phyloP scores from a whole-genome alignment of 2,888 invertebrate species.

The Epistrophe eligans region DNA sequence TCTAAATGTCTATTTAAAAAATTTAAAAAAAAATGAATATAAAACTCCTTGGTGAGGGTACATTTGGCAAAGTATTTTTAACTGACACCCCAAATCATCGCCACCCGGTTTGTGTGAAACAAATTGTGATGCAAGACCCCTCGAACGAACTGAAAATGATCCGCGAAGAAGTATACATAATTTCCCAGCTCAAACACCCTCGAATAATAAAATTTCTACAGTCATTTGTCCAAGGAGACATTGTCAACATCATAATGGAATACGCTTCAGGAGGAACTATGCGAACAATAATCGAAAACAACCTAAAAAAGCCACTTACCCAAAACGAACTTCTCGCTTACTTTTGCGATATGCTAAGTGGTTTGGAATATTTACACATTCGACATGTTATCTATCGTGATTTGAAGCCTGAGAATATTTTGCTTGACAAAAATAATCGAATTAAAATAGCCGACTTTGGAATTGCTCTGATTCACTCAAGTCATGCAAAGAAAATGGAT shows the following conservation, averaged over 20 bases:
- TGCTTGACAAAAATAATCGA: slow-evolving; percentile 87
- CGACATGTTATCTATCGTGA: slow-evolving; percentile 86
- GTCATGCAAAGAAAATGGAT: slow-evolving; percentile 52
- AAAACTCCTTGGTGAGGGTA: slow-evolving; percentile 80
- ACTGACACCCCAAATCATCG: slow-evolving; percentile 77
- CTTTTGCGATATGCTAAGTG: slow-evolving; percentile 83
- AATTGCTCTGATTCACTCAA: slow-evolving; percentile 82
- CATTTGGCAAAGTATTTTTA: slow-evolving; percentile 81
- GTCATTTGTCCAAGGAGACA: slow-evolving; percentile 79
- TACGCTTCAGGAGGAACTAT: slow-evolving; percentile 81
- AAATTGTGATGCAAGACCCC: slow-evolving; percentile 80
- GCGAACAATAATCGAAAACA: slow-evolving; percentile 78
- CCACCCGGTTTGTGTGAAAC: slow-evolving; percentile 80
- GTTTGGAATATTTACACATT: slow-evolving; percentile 82
- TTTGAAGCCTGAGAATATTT: slow-evolving; percentile 90
- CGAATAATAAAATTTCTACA: slow-evolving; percentile 81
- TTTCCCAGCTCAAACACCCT: slow-evolving; percentile 82
- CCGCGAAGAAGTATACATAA: slow-evolving; percentile 82
- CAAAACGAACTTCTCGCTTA: slow-evolving; percentile 81
- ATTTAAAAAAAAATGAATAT: too few relatives aligned
- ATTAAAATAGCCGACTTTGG: slow-evolving; percentile 91
- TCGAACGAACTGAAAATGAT: slow-evolving; percentile 79
- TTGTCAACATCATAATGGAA: slow-evolving; percentile 82
- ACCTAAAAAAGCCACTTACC: slow-evolving; percentile 65
- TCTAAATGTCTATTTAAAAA: too few relatives aligned